phyloP scores from a whole-genome alignment of 2,797 vertebrate genomes.

The Rhadinocentrus ornatus region DNA sequence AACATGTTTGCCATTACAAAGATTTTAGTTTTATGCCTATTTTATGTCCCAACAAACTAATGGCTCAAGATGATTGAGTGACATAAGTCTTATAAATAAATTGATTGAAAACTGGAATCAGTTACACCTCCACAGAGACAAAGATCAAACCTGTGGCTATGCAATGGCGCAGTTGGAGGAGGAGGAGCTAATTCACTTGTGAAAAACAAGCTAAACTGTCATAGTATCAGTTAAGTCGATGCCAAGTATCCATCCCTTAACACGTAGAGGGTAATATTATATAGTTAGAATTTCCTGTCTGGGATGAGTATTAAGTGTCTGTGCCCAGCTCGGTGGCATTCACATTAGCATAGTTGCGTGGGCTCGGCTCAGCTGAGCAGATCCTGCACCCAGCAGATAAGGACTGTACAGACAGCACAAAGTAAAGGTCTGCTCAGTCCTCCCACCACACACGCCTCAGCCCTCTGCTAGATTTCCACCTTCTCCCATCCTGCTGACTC shows the following conservation, averaged over 20 bases:
- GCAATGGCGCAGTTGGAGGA: too few relatives aligned
- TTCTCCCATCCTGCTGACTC: slow-evolving; percentile 55
- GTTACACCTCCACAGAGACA: too few relatives aligned
- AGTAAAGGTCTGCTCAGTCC: slow-evolving; percentile 51
- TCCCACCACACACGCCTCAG: slow-evolving; percentile 38
- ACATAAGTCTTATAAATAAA: too few relatives aligned
- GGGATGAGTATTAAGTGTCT: slow-evolving; percentile 57
- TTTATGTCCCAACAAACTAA: too few relatives aligned
- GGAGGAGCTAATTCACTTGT: slow-evolving; percentile 9
- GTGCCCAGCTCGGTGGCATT: slow-evolving; percentile 54
- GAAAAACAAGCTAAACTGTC: slow-evolving; percentile 35
- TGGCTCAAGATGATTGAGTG: too few relatives aligned
- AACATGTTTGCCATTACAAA: too few relatives aligned
- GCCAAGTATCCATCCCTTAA: slow-evolving; percentile 44
- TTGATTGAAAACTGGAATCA: too few relatives aligned
- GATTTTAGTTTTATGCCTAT: too few relatives aligned
- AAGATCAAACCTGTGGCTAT: too few relatives aligned
- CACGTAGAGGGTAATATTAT: slow-evolving; percentile 53
- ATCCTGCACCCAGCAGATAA: slow-evolving; percentile 71
- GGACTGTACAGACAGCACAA: slow-evolving; percentile 48
- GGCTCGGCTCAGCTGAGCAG: slow-evolving; percentile 53
- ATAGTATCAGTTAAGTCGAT: slow-evolving; percentile 52
- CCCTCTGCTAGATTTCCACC: slow-evolving; percentile 32
- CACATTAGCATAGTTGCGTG: slow-evolving; percentile 55
- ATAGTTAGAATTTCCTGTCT: slow-evolving; percentile 60